Base-by-base conservation (phyloP, 2,797 vertebrate species). In the Nyctalus aviator region DNA sequence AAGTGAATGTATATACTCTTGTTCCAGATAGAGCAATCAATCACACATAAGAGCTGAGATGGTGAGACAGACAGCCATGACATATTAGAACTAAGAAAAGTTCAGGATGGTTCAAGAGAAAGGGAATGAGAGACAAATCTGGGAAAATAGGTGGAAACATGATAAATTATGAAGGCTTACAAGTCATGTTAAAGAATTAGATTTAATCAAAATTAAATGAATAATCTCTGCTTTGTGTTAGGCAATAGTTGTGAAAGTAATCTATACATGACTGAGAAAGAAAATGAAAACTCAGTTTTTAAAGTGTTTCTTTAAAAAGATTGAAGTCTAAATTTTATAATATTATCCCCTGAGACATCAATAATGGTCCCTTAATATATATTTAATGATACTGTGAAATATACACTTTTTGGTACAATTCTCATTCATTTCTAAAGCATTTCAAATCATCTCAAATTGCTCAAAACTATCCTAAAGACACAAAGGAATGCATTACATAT, bases 301-400 rank as follows among this genome's bases (percentile, higher is more conserved):
- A 68, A 89, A 64, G 12, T 79, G 66, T 75, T 91, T 91, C 62
- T 62, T 93, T 94, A n/a, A 84, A 88, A 75, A 72, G 5, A 77
- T 62, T 82, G 5, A 48, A 73, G 68, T 94, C 18, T 91, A 84
- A 94, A 68, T 88, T 73, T 64, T 62, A 83, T 41, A 57, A 41
- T 18, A 69, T 93, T 90, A 44, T 90, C 32, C 21, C 84, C 8
- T 64, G 21, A 73, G 62, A 69, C 35, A 88, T 25, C 27, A 75
- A 27, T 62, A 48, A 13, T 71, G 37, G 37, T 50, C 66, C 30
- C 69, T 90, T 90, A 92, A 76, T 79, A 53, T 79, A 66, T 78
- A 79, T 44, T 84, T 93, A 83, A 59, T 72, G 32, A 59, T 68
- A 15, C 27, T 72, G 6, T 88, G 32, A 90, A 92, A 84, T 72